Base-by-base conservation (phyloP, 2,113 vertebrate species). In the Gobius niger region DNA sequence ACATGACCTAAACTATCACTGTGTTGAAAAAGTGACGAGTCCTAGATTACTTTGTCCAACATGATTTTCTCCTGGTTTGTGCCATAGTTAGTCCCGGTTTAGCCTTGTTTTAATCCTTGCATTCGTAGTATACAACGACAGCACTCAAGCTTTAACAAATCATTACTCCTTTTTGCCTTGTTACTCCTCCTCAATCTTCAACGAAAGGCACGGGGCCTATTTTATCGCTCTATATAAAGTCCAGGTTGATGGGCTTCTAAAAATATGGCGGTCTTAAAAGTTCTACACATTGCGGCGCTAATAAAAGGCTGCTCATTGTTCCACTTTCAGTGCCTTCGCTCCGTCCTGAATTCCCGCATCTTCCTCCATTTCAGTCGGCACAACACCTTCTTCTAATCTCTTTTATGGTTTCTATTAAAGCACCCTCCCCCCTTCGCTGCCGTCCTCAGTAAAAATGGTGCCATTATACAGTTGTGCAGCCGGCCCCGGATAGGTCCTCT, bases 171-270 rank as follows among this genome's bases (percentile, higher is more conserved):
- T 56, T 34, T 56, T 82, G 68, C 13, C 13, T 72, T 72, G 81
- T 80, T 73, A 84, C 81, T 76, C 9, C 57, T 76, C 73, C 80
- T 80, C 79, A 71, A 85, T 84, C 82, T 81, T 40, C 68, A 63
- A 77, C 67, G 64, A 82, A 89, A 88, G 81, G 77, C 53, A 19
- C 18, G 75, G 89, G 89, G 75, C 87, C 88, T 89, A 90, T 89
- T 90, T 92, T 83, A 87, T 78, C n/a, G 63, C 75, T 86, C 88
- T 91, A 87, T 89, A 89, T 89, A 88, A 90, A 88, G 90, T 81
- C 88, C 85, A 77, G 85, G 86, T 89, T 90, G 90, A 91, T 90
- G 82, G 90, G 85, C 60, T 89, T 91, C 90, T 90, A 91, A 91
- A 91, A 91, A 91, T 91, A 91, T 77, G 84, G 77, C 60, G 68